Conservation (phyloP, 2,888 invertebrate genomes). For the Drosophila robusta region DNA sequence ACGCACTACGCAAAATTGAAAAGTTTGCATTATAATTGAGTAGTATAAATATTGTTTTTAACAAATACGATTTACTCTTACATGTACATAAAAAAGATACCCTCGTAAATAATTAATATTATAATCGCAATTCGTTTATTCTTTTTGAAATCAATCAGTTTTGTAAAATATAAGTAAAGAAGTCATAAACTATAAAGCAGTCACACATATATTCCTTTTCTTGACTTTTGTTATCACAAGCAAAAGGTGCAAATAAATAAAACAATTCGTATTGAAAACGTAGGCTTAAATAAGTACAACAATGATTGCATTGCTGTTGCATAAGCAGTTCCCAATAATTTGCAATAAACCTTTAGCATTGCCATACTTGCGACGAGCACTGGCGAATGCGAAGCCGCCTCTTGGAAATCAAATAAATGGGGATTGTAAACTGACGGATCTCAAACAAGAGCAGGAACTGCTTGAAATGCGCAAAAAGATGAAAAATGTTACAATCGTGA, state of each 20-base stretch:
- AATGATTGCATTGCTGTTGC: slow-evolving; percentile 46
- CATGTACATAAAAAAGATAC: background rate
- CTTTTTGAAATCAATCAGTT: background rate
- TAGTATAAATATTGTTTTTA: background rate
- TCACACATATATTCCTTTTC: background rate
- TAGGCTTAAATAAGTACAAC: background rate
- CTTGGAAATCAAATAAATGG: background rate
- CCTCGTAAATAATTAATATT: no score
- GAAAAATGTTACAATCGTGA: background rate
- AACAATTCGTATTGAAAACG: slow-evolving; percentile 2
- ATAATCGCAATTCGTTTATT: background rate
- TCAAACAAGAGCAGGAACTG: background rate
- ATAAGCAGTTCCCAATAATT: slow-evolving; percentile 24
- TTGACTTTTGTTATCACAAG: slow-evolving; percentile 19
- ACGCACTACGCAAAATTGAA: slow-evolving; percentile 1
- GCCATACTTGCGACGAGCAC: slow-evolving; percentile 2
- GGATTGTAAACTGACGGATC: background rate
- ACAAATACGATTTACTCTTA: background rate
- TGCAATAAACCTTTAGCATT: slow-evolving; percentile 19
- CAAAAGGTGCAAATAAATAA: slow-evolving; percentile 3
- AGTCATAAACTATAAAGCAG: background rate
- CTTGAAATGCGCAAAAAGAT: background rate
- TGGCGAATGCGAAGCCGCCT: background rate
- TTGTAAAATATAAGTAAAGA: background rate
- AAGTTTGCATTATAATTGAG: slow-evolving; percentile 6